Percentiles rank a stretch among this genome's conserved stretches.
Conservation (phyloP, 64 coral and sea anemone species). For the Orbicella faveolata region DNA sequence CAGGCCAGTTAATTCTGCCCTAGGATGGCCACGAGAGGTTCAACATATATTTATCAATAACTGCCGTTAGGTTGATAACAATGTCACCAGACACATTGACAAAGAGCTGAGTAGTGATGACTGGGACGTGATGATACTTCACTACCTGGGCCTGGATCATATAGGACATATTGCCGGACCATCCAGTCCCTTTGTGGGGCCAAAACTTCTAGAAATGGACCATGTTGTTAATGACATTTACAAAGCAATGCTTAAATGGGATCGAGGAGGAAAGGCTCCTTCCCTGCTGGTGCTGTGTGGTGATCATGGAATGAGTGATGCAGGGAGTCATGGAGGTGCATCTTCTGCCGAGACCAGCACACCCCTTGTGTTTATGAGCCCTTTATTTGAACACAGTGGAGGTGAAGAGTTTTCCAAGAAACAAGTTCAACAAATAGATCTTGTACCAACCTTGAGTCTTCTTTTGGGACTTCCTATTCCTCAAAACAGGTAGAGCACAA, state of each 20-base stretch:
- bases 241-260: constrained; percentile 50
- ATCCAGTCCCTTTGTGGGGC: constrained; percentile 80
- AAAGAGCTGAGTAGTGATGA: constrained; percentile 72
- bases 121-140: constrained; percentile 95
- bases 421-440: constrained; percentile 82
- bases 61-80: constrained; percentile 79
- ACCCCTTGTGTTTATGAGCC: constrained; percentile 91
- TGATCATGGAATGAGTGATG: constrained; percentile 99
- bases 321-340: constrained; percentile 97
- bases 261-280: constrained; percentile 52
- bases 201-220: constrained; percentile 96
- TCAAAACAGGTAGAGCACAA: constrained; percentile 81
- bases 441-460: constrained; percentile 77
- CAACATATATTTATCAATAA: too few species aligned
- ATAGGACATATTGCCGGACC: constrained; percentile 97
- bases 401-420: constrained; percentile 64
- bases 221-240: constrained; percentile 67
- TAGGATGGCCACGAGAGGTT: too few species aligned
- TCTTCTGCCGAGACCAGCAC: constrained; percentile 82
- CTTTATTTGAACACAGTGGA: constrained; percentile 61
- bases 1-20: too few species aligned
- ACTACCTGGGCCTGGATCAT: constrained; percentile 95
- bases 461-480: constrained; percentile 89
- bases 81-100: constrained; percentile 90
- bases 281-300: constrained; percentile 91